Conservation (phyloP, 2,113 vertebrate species). For the Phalacrocorax carbo region DNA sequence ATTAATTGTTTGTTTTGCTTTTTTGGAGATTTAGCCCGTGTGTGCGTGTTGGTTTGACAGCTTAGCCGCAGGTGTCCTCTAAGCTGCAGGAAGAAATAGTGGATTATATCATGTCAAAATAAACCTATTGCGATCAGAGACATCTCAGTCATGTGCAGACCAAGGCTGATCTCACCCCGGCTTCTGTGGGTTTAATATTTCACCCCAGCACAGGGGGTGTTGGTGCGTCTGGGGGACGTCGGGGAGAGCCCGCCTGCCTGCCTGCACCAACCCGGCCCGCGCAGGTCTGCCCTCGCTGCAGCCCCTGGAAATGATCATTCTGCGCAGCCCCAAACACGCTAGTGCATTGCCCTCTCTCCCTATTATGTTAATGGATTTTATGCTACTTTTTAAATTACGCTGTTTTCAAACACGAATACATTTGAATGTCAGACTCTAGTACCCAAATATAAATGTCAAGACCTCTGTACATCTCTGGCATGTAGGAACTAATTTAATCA, state of each 20-base stretch:
- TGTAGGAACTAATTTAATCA: constrained; percentile 69
- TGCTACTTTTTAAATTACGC: constrained; percentile 41
- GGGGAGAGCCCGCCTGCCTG: neutral
- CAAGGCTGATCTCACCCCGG: neutral
- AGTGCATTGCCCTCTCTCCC: neutral
- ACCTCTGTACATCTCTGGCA: constrained; percentile 47
- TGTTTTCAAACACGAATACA: constrained; percentile 54
- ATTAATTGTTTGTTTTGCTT: neutral
- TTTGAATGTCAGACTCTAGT: constrained; percentile 57
- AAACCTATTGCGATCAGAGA: neutral
- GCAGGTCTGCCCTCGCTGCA: neutral
- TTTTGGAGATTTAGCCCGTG: neutral
- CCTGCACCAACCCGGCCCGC: neutral
- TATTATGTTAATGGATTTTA: constrained; percentile 52
- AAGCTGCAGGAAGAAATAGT: neutral
- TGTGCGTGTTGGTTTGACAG: neutral
- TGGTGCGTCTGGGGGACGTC: neutral
- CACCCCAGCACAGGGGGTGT: accelerated
- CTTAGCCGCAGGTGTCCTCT: neutral
- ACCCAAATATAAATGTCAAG: constrained; percentile 64
- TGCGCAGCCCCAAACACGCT: neutral
- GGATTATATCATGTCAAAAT: neutral
- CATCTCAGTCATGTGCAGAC: neutral
- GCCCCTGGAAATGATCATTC: neutral
- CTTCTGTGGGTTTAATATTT: neutral